phyloP scores from a whole-genome alignment of 2,113 vertebrate genomes.

The Microcebus jonahi region DNA sequence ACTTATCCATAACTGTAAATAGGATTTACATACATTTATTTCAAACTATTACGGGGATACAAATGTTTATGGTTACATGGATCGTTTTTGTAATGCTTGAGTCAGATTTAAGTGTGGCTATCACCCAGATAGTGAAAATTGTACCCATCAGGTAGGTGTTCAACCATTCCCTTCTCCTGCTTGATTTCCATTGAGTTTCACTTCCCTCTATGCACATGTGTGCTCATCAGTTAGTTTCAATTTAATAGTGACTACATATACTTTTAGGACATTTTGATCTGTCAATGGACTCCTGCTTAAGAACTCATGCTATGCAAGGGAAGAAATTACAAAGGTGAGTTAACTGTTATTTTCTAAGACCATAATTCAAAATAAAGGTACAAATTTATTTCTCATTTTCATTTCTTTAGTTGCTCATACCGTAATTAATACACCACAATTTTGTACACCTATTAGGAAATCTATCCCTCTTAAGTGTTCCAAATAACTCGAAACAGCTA shows the following conservation, averaged over 20 bases:
- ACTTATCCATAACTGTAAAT: not conserved
- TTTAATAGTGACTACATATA: not conserved
- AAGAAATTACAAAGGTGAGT: not conserved
- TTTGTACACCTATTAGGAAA: not conserved
- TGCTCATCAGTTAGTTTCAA: no score
- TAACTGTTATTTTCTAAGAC: not conserved
- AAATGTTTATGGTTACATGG: no score
- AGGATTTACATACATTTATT: not conserved
- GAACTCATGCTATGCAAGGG: not conserved
- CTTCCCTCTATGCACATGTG: no score
- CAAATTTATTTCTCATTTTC: not conserved
- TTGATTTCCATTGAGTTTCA: no score
- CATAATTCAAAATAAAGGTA: not conserved
- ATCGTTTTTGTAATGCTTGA: no score
- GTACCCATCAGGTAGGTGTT: no score
- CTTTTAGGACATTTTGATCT: not conserved
- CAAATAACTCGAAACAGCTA: not conserved
- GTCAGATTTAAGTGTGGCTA: no score
- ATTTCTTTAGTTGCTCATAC: not conserved
- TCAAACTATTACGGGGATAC: no score
- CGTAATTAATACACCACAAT: not conserved
- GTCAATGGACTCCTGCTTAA: not conserved
- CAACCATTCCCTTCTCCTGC: no score
- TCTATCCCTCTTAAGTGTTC: not conserved
- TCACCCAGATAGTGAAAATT: no score